Base-by-base conservation (phyloP, 2,888 invertebrate species). In the Clunio marinus region DNA sequence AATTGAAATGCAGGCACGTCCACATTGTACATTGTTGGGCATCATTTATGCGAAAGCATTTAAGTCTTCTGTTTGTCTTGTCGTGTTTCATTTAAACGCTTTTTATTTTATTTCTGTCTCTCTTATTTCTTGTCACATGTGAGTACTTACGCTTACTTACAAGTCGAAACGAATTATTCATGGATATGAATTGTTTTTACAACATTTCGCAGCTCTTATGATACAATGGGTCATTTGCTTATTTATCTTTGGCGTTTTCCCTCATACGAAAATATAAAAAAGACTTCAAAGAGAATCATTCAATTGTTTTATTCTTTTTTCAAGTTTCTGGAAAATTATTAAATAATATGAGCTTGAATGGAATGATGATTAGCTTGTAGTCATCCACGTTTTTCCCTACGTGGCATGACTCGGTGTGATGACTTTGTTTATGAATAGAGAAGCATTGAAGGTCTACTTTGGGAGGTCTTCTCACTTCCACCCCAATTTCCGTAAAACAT, bases 171-270 rank as follows among this genome's bases (percentile, higher is more conserved):
- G n/a, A n/a, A n/a, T n/a, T n/a, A n/a, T n/a, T n/a, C n/a, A n/a
- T n/a, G n/a, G n/a, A n/a, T n/a, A n/a, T n/a, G n/a, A n/a, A n/a
- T n/a, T n/a, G n/a, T n/a, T n/a, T n/a, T n/a, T 35, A 13, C n/a
- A 35, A 13, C n/a, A n/a, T n/a, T 35, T 8, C n/a, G 8, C n/a
- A 35, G n/a, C 1, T n/a, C n/a, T n/a, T 35, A 4, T 41, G n/a
- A 35, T 4, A 63, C 63, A 63, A 63, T 63, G 37, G 63, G 45
- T 63, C 63, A 63, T 63, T 63, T 63, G 41, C 22, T 22, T 63
- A 15, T 2, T 8, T 51, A 17, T 51, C 2, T 51, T 51, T 51
- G 2, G 2, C 20, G 24, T 10, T 37, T 37, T 15, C 37, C n/a
- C 5, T 37, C 41, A 62, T 22, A 22, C 17, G 22, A 59, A 32